Percentiles rank a stretch among this genome's conserved stretches.
Conservation (phyloP, 1,140 invertebrate genomes). For the Tenebrio molitor region DNA sequence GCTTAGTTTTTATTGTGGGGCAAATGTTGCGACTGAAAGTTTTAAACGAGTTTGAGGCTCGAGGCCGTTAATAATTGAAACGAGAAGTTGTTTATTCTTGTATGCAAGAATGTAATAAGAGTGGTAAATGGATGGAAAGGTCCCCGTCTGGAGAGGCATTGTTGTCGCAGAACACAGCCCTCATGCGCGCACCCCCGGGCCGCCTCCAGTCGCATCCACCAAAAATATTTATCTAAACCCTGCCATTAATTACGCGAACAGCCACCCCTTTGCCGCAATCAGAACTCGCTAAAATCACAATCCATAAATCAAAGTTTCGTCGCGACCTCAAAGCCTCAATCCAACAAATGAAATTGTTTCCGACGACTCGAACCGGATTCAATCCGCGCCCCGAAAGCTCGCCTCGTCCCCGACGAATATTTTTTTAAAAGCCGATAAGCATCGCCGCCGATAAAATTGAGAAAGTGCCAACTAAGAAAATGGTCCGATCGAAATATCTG, state of each 20-base stretch:
- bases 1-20: no score
- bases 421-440: constrained; percentile 30
- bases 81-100: no score
- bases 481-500: constrained; percentile 3
- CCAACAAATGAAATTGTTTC: constrained; percentile 16
- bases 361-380: not conserved
- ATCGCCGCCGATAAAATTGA: constrained; percentile 6
- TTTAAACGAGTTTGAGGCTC: no score
- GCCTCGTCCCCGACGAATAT: not conserved
- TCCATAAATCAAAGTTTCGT: constrained; percentile 20
- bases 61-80: no score
- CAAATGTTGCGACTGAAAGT: no score
- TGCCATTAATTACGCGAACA: constrained; percentile 15
- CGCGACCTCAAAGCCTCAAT: not conserved
- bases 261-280: not conserved
- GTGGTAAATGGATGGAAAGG: no score
- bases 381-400: not conserved
- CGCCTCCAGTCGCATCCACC: not conserved
- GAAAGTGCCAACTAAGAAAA: constrained; percentile 27
- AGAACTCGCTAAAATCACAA: not conserved
- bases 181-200: no score
- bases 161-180: no score
- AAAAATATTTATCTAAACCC: constrained; percentile 15
- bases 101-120: no score
- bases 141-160: no score